Evolutionary conservation across 2,888 invertebrate species (phyloP).

Genomic region (Oscheius sp.): DNA sequence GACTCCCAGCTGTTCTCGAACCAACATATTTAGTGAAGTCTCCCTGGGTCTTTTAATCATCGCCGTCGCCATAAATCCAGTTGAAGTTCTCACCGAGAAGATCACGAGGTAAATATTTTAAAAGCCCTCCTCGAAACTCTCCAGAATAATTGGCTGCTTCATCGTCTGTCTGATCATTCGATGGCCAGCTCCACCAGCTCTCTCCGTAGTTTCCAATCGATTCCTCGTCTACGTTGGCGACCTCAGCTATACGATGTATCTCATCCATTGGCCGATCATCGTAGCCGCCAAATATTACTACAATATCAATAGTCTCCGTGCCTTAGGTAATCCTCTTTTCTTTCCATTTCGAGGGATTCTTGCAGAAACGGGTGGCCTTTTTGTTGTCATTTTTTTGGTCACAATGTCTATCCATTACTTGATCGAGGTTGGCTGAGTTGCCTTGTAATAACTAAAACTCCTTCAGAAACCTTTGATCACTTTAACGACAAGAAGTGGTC

Average conservation of each 20-base stretch:
- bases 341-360: not conserved
- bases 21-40: not conserved
- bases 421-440: not conserved
- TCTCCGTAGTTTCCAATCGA: not conserved
- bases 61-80: not conserved
- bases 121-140: not conserved
- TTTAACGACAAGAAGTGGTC: not conserved
- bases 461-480: not conserved
- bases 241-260: slow-evolving; percentile 13
- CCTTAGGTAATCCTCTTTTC: not conserved
- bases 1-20: not conserved
- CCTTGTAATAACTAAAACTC: not conserved
- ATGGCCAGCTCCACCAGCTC: not conserved
- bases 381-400: not conserved
- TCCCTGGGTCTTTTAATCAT: not conserved
- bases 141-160: slow-evolving; percentile 1
- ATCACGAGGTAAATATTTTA: not conserved
- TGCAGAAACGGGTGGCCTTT: not conserved
- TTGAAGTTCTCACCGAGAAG: not conserved
- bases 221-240: slow-evolving; percentile 4
- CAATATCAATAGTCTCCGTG: not conserved
- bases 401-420: not conserved
- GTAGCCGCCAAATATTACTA: slow-evolving; percentile 6
- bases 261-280: slow-evolving; percentile 21
- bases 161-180: not conserved